phyloP scores from a whole-genome alignment of 2,888 invertebrate species.

The Polietes domitor region DNA sequence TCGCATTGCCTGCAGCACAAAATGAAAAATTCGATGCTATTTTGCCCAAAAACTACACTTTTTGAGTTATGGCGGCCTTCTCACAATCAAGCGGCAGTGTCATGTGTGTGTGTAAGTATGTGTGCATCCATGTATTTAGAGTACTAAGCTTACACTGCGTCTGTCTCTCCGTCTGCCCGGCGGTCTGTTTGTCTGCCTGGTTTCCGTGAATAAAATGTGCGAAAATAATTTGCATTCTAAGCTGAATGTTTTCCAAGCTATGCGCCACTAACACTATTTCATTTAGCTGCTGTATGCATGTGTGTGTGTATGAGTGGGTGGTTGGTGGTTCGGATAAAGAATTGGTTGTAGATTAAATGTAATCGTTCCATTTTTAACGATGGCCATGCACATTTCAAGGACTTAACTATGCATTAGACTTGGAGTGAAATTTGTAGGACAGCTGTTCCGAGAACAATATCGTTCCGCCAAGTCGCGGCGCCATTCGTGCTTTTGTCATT shows the following conservation, averaged over 20 bases:
- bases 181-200: not conserved
- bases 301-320: not conserved
- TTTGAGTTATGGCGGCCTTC: too few relatives aligned
- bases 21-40: too few relatives aligned
- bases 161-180: not conserved
- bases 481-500: too few relatives aligned
- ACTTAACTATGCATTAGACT: slow-evolving; percentile 45
- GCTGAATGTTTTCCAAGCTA: slow-evolving; percentile 32
- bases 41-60: too few relatives aligned
- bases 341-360: slow-evolving; percentile 39
- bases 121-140: not conserved
- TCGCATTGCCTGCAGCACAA: too few relatives aligned
- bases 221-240: slow-evolving; percentile 51
- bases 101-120: not conserved
- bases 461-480: too few relatives aligned
- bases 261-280: slow-evolving; percentile 37
- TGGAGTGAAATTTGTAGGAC: not conserved
- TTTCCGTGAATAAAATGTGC: slow-evolving; percentile 27
- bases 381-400: slow-evolving; percentile 45
- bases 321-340: slow-evolving; percentile 27
- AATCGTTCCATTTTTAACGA: slow-evolving; percentile 39
- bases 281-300: not conserved
- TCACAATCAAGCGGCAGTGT: too few relatives aligned
- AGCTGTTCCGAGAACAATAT: too few relatives aligned
- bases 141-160: slow-evolving; percentile 9